Conservation (phyloP, 1,140 invertebrate genomes). For the Drosophila repletoides region DNA sequence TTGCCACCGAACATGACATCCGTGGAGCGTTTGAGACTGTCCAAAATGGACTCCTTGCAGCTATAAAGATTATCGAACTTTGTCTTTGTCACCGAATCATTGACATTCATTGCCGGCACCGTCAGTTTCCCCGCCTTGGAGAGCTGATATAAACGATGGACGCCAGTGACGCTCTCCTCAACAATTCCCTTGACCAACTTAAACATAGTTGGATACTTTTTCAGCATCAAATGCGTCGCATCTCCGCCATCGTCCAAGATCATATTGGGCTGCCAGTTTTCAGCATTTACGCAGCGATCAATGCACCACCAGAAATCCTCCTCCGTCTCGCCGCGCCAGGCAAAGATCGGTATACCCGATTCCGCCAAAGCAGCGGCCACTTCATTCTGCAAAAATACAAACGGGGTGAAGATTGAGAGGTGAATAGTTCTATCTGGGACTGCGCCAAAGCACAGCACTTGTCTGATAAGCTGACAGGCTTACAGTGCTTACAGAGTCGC, state of each 20-base stretch:
- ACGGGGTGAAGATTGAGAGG: background rate
- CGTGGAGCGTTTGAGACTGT: conserved; percentile 81
- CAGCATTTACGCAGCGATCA: conserved; percentile 94
- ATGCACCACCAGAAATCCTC: conserved; percentile 99
- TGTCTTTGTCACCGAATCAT: conserved; percentile 99
- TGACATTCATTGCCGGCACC: conserved; percentile 99
- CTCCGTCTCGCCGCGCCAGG: conserved; percentile 97
- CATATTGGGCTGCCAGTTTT: conserved; percentile 99
- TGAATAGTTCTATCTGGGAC: conserved; percentile 1
- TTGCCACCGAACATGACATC: conserved; percentile 99
- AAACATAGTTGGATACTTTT: conserved; percentile 97
- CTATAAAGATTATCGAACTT: conserved; percentile 93
- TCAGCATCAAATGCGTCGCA: conserved; percentile 97
- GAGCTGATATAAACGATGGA: conserved; percentile 97
- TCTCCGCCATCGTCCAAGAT: conserved; percentile 99
- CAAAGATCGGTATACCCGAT: conserved; percentile 94
- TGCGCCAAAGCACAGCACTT: conserved; percentile 20
- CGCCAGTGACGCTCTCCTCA: conserved; percentile 98
- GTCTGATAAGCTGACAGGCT: conserved; percentile 40
- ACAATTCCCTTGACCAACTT: conserved; percentile 98
- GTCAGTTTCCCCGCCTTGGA: conserved; percentile 96
- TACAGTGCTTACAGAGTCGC: conserved; percentile 13
- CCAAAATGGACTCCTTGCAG: conserved; percentile 82
- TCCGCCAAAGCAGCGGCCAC: conserved; percentile 98
- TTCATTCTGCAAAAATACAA: conserved; percentile 89